A percentile compares a stretch with the other conserved stretches of the same genome.
These are phyloP conservation scores for Rhinophrynus dorsalis DNA, from an alignment of 2,797 vertebrate species.

Conservation along the genomic window DNA sequence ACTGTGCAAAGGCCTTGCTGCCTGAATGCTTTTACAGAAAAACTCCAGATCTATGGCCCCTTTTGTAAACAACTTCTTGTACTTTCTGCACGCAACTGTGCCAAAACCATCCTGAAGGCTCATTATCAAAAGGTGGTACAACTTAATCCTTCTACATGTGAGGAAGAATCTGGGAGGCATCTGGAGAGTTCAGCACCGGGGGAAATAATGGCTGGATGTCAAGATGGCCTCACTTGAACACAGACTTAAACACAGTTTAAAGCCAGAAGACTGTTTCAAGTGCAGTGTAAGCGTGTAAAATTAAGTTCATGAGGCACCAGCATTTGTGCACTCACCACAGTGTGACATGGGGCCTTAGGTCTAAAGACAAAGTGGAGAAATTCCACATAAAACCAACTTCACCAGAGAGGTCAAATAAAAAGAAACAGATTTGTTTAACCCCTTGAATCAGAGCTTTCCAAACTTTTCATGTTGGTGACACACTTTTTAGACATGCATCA, in stretches of 20 bases:
- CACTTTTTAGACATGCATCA: too few species aligned
- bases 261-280: neutral
- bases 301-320: too few species aligned
- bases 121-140: conserved; percentile 65
- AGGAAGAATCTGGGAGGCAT: conserved; percentile 26
- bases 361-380: too few species aligned
- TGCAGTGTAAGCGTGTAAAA: neutral
- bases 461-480: too few species aligned
- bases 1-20: conserved; percentile 71
- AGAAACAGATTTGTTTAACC: too few species aligned
- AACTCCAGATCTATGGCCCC: conserved; percentile 73
- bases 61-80: conserved; percentile 82
- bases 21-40: conserved; percentile 79
- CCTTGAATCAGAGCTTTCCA: too few species aligned
- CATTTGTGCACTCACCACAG: too few species aligned
- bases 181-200: conserved; percentile 31
- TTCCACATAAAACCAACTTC: too few species aligned
- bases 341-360: too few species aligned
- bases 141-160: conserved; percentile 55
- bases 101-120: conserved; percentile 70
- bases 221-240: conserved; percentile 21
- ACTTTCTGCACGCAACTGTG: conserved; percentile 74
- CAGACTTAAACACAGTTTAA: conserved; percentile 2
- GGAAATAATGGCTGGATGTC: conserved; percentile 23
- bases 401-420: too few species aligned